phyloP scores from a whole-genome alignment of 2,797 vertebrate genomes.

The Discoglossus pictus region DNA sequence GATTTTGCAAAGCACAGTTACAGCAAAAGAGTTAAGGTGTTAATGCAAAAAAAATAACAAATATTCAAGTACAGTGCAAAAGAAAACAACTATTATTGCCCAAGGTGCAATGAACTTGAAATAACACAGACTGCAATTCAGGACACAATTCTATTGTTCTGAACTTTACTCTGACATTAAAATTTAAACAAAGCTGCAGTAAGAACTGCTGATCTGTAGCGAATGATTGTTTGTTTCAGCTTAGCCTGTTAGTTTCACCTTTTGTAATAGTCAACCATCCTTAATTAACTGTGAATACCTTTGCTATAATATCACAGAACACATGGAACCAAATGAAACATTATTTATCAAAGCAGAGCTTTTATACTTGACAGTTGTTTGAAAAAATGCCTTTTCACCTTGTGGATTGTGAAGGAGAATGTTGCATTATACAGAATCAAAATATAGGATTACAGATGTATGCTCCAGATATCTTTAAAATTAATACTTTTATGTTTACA shows the following conservation, averaged over 20 bases:
- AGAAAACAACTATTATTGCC: not conserved
- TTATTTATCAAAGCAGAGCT: conserved; percentile 13
- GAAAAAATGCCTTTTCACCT: conserved; percentile 4
- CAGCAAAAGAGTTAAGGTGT: not conserved
- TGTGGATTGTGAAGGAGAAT: not conserved
- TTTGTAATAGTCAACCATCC: conserved; percentile 22
- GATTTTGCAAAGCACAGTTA: not conserved
- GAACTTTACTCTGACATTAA: conserved; percentile 43
- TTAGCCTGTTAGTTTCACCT: conserved; percentile 22
- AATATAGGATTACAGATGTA: too few species aligned
- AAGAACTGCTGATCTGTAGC: conserved; percentile 37
- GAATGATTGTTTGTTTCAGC: conserved; percentile 30
- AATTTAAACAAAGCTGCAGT: conserved; percentile 17
- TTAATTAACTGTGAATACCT: conserved; percentile 26
- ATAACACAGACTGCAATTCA: not conserved
- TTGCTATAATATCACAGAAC: conserved; percentile 5
- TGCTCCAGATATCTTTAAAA: too few species aligned
- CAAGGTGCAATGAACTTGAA: not conserved
- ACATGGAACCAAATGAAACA: not conserved
- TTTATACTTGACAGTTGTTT: not conserved
- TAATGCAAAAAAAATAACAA: not conserved
- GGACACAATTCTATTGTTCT: conserved; percentile 14
- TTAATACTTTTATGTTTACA: too few species aligned
- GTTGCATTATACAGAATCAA: too few species aligned
- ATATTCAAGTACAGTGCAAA: not conserved